Evolutionary conservation across 2,797 vertebrate species (phyloP), one percentile per base, ranked within the genome.

Genomic region (Acanthopagrus latus): DNA sequence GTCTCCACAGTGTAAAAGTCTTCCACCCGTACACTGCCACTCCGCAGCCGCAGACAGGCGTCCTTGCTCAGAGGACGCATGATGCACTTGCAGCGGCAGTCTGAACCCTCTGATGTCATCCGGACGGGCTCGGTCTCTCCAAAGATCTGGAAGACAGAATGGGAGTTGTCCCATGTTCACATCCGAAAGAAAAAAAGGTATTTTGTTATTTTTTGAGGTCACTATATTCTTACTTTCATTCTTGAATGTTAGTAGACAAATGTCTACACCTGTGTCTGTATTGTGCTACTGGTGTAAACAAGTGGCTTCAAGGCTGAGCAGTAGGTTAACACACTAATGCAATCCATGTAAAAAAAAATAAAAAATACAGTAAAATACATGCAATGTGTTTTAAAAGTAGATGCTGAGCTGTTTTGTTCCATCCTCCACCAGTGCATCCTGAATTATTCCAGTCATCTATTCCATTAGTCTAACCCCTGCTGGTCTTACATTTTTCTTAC

Each of bases 1-100:
- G 98, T 99, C 95, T 99, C 98, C 86, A 99, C 98, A 0, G 97
- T 97, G 93, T 99, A 99, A 94, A 97, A 98, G 84, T 99, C 98
- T 88, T 99, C 98, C 57, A 96, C 96, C 0, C 96, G 93, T 0
- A 94, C 86, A 0, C 91, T 95, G 72, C 98, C 98, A 0, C 70
- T 96, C 43, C 95, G 94, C 83, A 99, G 94, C 2, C 97, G 95
- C 80, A 91, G 88, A 80, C 98, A 99, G 0, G 98, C 97, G 0
- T 98, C 98, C 77, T 94, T 96, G 92, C 95, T 97, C 20, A 99
- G 94, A 0, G 98, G 98, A 0, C 98, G 93, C 97, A 99, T 96
- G 95, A 99, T 97, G 91, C 98, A 99, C 93, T 98, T 99, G 77
- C 98, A 99, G 85, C 97, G 97, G 90, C 98, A 99, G 94, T 99